Conservation (phyloP, 2,888 invertebrate genomes). For the Ormyrus labotus region DNA sequence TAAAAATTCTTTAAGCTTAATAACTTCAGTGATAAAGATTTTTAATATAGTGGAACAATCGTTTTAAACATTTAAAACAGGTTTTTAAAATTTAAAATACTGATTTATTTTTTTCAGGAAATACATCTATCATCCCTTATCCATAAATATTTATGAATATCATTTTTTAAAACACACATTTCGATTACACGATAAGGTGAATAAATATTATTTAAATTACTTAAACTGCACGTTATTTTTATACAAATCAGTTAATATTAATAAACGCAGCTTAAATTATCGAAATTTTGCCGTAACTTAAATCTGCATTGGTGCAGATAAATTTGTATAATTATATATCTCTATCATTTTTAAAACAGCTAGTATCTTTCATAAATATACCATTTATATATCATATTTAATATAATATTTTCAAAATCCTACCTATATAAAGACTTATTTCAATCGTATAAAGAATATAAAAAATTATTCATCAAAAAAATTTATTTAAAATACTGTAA, state of each 20-base stretch:
- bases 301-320: neutral
- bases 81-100: conserved; percentile 15
- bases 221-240: no score
- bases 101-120: conserved; percentile 19
- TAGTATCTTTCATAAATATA: neutral
- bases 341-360: no score
- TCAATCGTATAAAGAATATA: neutral
- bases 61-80: neutral
- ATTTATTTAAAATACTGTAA: neutral
- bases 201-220: neutral
- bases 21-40: neutral
- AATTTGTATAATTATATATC: neutral
- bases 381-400: neutral
- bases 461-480: no score
- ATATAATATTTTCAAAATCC: no score
- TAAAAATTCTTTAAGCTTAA: no score
- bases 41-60: neutral
- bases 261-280: no score
- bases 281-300: neutral
- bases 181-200: neutral
- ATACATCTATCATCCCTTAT: conserved; percentile 21
- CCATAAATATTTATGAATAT: neutral
- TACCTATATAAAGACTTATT: neutral
- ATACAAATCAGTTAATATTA: no score
- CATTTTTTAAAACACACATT: neutral